Percentiles rank a stretch among this genome's conserved stretches.
Conservation (phyloP, 2,888 invertebrate genomes). For the Drosophila villosipedis region DNA sequence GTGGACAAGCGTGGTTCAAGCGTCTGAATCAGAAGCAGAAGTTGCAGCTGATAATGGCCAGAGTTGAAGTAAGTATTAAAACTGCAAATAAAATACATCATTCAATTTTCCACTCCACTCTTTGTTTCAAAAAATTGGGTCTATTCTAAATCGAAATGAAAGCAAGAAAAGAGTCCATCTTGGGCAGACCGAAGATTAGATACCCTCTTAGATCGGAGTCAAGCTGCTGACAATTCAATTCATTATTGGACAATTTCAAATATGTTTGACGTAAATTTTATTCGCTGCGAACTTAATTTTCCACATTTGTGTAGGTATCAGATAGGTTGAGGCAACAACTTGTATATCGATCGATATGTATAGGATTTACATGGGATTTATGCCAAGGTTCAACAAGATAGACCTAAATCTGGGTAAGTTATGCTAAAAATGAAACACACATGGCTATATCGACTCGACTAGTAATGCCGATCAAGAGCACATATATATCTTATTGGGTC, state of each 20-base stretch:
- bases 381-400: background rate
- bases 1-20: background rate
- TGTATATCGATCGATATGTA: too few relatives aligned
- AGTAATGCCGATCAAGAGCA: background rate
- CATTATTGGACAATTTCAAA: background rate
- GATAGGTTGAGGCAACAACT: too few relatives aligned
- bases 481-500: background rate
- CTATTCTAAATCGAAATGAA: background rate
- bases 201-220: background rate
- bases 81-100: background rate
- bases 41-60: background rate
- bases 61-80: background rate
- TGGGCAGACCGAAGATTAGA: background rate
- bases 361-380: too few relatives aligned
- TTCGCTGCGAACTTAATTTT: too few relatives aligned
- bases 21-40: background rate
- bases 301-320: too few relatives aligned
- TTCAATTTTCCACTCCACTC: background rate
- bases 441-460: background rate
- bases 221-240: background rate
- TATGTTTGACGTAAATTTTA: too few relatives aligned
- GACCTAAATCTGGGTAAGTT: background rate
- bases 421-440: background rate
- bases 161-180: too few relatives aligned
- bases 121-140: background rate